phyloP scores from a whole-genome alignment of 2,797 vertebrate species.

The Atherinosoma microstoma region DNA sequence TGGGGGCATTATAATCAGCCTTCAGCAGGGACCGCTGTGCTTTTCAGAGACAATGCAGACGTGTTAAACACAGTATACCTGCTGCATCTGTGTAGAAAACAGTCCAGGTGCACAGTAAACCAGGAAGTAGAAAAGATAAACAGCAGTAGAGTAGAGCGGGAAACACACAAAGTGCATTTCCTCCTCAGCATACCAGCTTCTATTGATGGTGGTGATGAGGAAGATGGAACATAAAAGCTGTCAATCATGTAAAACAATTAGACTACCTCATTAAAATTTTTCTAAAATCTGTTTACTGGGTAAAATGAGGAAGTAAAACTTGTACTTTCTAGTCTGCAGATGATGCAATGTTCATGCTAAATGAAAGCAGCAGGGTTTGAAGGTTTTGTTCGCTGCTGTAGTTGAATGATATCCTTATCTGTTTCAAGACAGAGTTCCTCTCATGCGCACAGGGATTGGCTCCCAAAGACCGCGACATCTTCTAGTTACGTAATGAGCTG shows the following conservation, averaged over 20 bases:
- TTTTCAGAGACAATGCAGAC: constrained; percentile 7
- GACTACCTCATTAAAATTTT: not conserved
- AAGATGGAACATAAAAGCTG: constrained; percentile 4
- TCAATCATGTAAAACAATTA: not conserved
- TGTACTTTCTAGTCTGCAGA: not conserved
- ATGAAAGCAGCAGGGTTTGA: constrained; percentile 31
- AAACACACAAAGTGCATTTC: constrained; percentile 2
- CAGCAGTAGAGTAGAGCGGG: too few relatives aligned
- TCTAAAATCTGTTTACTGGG: not conserved
- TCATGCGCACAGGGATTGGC: constrained; percentile 29
- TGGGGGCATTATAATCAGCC: constrained; percentile 15
- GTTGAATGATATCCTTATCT: constrained; percentile 72
- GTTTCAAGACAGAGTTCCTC: constrained; percentile 23
- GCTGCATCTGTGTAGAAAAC: not conserved
- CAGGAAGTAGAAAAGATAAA: not conserved
- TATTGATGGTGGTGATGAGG: not conserved
- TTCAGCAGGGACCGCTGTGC: not conserved
- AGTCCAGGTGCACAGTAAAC: not conserved
- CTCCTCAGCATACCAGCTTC: constrained; percentile 7
- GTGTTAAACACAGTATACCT: not conserved
- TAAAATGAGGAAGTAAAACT: constrained; percentile 10
- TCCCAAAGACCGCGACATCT: constrained; percentile 28
- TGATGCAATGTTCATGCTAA: constrained; percentile 68
- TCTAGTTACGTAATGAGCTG: constrained; percentile 12
- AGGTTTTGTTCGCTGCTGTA: constrained; percentile 37